Conservation (phyloP, 2,113 vertebrate species). For the Epinephelus moara region DNA sequence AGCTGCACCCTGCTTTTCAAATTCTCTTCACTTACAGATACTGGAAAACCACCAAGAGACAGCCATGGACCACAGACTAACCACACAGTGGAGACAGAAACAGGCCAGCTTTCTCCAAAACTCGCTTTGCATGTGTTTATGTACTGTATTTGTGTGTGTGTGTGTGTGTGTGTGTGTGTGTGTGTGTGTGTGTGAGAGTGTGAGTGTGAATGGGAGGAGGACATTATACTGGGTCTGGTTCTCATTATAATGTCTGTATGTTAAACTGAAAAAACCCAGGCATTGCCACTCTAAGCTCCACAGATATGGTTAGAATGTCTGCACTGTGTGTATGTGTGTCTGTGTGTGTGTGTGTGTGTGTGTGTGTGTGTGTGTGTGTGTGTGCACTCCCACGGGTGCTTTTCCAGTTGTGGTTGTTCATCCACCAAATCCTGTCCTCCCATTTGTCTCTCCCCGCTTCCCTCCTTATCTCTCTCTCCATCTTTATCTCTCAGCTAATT, state of each 20-base stretch:
- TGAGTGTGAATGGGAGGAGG: conserved; percentile 7
- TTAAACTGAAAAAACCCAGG: no score
- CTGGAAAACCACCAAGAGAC: conserved; percentile 32
- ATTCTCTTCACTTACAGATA: conserved; percentile 15
- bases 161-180: neutral
- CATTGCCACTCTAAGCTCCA: no score
- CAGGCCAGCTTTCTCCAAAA: conserved; percentile 15
- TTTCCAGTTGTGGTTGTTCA: no score
- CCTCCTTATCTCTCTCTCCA: conserved; percentile 35
- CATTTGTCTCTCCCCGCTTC: no score
- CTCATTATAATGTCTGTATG: no score
- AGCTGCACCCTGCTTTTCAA: neutral
- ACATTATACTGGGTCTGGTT: no score
- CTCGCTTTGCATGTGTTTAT: conserved; percentile 12
- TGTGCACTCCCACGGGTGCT: neutral
- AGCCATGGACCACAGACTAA: conserved; percentile 19
- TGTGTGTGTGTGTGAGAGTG: neutral
- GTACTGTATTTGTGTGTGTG: neutral
- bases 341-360: no score
- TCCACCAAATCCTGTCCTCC: no score
- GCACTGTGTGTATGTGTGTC: no score
- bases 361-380: conserved; percentile 28
- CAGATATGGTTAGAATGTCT: no score
- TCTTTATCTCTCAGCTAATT: conserved; percentile 43
- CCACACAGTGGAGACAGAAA: conserved; percentile 28